Conservation (phyloP, 2,888 invertebrate genomes). For the Chalcis sispes region DNA sequence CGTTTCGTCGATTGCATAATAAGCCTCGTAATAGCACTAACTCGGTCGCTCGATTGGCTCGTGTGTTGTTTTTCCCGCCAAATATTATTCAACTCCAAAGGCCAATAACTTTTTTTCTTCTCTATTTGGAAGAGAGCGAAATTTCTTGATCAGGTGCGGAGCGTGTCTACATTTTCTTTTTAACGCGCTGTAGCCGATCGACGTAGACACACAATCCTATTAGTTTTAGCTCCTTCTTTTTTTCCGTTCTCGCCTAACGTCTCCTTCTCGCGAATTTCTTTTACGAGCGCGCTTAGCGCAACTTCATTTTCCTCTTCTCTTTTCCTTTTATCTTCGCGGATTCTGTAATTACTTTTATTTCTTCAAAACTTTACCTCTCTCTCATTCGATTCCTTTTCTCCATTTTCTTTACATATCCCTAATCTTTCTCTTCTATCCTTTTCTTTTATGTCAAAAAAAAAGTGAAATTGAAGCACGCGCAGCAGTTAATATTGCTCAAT, state of each 20-base stretch:
- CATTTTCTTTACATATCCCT: background rate
- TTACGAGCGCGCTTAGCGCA: slow-evolving; percentile 35
- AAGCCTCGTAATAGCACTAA: slow-evolving; percentile 26
- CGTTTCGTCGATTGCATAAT: slow-evolving; percentile 28
- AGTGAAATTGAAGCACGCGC: too few species aligned
- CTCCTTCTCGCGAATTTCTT: slow-evolving; percentile 7
- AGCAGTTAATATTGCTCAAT: too few species aligned
- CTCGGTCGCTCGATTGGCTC: background rate
- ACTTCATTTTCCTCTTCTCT: slow-evolving; percentile 31
- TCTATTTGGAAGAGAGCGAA: slow-evolving; percentile 12
- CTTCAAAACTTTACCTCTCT: background rate
- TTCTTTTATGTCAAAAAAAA: background rate
- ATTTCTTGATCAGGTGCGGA: slow-evolving; percentile 47
- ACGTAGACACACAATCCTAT: background rate
- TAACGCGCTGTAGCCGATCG: slow-evolving; percentile 10
- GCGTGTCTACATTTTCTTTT: slow-evolving; percentile 16
- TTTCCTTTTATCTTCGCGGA: slow-evolving; percentile 6
- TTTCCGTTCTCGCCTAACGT: background rate
- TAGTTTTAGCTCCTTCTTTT: background rate
- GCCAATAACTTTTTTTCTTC: slow-evolving; percentile 32
- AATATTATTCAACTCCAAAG: slow-evolving; percentile 43
- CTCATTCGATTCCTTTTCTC: background rate
- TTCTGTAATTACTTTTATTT: background rate
- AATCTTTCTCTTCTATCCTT: background rate
- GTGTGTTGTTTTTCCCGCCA: background rate